Percentiles rank a stretch among this genome's conserved stretches.
phyloP scores from a whole-genome alignment of 2,888 invertebrate genomes.

The Watsonalla cultraria region DNA sequence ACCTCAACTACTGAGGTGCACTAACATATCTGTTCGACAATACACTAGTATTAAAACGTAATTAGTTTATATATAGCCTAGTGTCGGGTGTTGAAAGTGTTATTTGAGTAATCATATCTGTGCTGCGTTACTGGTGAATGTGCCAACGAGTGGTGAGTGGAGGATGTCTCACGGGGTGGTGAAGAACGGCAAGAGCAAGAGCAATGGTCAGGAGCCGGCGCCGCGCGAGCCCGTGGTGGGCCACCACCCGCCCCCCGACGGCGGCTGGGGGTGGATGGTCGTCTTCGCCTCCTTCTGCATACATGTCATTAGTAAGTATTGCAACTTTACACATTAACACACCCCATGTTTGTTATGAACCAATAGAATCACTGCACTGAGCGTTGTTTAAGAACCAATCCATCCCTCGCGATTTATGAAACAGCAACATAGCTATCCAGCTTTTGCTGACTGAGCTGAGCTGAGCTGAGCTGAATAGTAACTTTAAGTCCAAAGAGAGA shows the following conservation, averaged over 20 bases:
- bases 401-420: no score
- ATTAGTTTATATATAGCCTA: background rate
- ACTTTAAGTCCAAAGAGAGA: no score
- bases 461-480: no score
- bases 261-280: slow-evolving; percentile 97
- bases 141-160: slow-evolving; percentile 29
- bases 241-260: slow-evolving; percentile 88
- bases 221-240: slow-evolving; percentile 50
- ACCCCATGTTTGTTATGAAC: no score
- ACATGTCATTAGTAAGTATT: slow-evolving; percentile 92
- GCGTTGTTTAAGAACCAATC: no score
- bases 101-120: slow-evolving; percentile 32
- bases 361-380: no score
- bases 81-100: slow-evolving; percentile 4
- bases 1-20: slow-evolving; percentile 22
- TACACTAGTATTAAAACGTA: slow-evolving; percentile 6
- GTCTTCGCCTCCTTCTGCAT: slow-evolving; percentile 98
- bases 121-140: slow-evolving; percentile 31
- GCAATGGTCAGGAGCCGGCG: slow-evolving; percentile 40
- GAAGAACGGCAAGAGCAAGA: slow-evolving; percentile 58
- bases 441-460: no score
- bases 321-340: background rate
- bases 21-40: slow-evolving; percentile 49
- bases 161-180: slow-evolving; percentile 67
- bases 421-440: no score